Percentiles rank a stretch among this genome's conserved stretches.
These are phyloP conservation scores for Drosophila nigritarsus DNA, from an alignment of 2,888 invertebrate genomes.

Conservation along the genomic window DNA sequence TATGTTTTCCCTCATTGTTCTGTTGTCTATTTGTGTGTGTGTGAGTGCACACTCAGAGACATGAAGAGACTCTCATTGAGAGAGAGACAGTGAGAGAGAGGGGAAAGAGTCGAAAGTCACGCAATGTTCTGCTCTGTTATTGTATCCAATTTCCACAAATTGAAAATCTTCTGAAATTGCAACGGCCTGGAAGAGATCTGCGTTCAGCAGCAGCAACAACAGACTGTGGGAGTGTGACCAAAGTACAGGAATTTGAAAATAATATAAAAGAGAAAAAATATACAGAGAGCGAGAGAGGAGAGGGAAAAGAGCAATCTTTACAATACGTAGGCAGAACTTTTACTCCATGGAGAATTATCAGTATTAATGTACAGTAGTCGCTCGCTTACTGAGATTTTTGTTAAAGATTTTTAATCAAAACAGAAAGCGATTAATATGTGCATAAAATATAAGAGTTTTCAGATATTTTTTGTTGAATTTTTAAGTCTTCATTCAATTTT, in stretches of 20 bases:
- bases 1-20: constrained; percentile 33
- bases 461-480: not conserved
- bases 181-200: constrained; percentile 35
- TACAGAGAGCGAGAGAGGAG: not conserved
- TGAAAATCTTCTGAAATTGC: constrained; percentile 35
- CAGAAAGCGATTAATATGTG: not conserved
- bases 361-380: not conserved
- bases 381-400: not conserved
- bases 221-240: constrained; percentile 13
- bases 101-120: constrained; percentile 41
- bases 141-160: constrained; percentile 63
- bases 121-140: constrained; percentile 51
- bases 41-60: constrained; percentile 30
- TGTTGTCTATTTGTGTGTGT: constrained; percentile 39
- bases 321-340: not conserved
- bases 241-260: not conserved
- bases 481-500: not conserved
- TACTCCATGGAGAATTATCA: not conserved
- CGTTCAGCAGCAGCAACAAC: constrained; percentile 13
- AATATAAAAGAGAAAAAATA: constrained; percentile 4
- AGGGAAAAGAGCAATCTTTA: not conserved
- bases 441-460: not conserved
- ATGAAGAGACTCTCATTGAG: constrained; percentile 21
- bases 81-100: constrained; percentile 34
- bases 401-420: not conserved